Evolutionary conservation across 2,888 invertebrate species (phyloP), one percentile per base, ranked within the genome.

Genomic region (Caenorhabditis sulstoni): DNA sequence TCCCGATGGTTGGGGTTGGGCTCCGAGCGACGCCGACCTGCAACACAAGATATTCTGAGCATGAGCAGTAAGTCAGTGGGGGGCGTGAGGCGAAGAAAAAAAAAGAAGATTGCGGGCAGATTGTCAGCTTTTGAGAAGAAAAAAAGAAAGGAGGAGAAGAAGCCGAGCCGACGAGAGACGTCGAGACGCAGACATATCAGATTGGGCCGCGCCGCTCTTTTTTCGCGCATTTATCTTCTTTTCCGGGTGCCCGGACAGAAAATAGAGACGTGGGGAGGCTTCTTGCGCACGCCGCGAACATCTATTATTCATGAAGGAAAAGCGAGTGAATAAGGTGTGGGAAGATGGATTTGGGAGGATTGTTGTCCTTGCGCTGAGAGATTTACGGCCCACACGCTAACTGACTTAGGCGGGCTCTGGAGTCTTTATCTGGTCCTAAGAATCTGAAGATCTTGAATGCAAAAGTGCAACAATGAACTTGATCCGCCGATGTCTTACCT

Each of bases 1-100:
- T 61, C 59, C 59, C 4, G 58, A 9, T 1, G 44, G 58, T 44
- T 20, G 61, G 18, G 68, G 76, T 67, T 68, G 76, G 5, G 77
- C 76, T 20, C 76, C 76, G 55, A 77, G 77, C 7, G 77, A 77
- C 23, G 77, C 77, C 20, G 75, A 76, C 52, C 75, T 67, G 71
- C 57, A 71, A 71, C 71, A 71, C n/a, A n/a, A n/a, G n/a, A n/a
- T n/a, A n/a, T n/a, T n/a, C n/a, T n/a, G n/a, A n/a, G n/a, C n/a
- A n/a, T n/a, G n/a, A n/a, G n/a, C n/a, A n/a, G n/a, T n/a, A n/a
- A n/a, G n/a, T n/a, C n/a, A n/a, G n/a, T 3, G 52, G 16, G 41
- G 35, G 7, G 11, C 45, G 55, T 29, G 20, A 16, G 20, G 35
- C 18, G 22, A 20, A 23, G 45, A n/a, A 14, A 12, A 22, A 11